phyloP scores from a whole-genome alignment of 2,797 vertebrate species.

The Clamator glandarius region DNA sequence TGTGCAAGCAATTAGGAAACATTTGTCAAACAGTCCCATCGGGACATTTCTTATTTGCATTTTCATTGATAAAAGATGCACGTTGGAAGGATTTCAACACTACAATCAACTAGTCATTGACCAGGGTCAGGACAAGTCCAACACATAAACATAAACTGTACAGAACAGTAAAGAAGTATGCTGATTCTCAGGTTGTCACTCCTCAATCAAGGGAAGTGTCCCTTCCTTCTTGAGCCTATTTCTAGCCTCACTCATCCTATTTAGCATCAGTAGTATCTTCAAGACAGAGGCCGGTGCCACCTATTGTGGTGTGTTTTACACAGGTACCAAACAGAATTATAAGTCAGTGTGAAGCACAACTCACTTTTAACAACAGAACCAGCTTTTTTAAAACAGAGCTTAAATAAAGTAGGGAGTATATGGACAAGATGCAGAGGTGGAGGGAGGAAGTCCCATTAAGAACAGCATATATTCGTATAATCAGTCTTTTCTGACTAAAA shows the following conservation, averaged over 20 bases:
- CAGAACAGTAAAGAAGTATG: not conserved
- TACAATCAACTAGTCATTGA: not conserved
- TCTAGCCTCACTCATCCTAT: not conserved
- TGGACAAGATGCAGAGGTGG: not conserved
- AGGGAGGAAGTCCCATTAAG: not conserved
- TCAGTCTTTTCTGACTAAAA: not conserved
- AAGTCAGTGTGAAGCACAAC: not conserved
- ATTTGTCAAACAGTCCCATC: not conserved
- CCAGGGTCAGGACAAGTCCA: not conserved
- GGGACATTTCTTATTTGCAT: not conserved
- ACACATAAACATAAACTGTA: no score
- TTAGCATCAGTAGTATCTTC: not conserved
- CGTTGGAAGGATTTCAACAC: not conserved
- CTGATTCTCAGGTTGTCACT: not conserved
- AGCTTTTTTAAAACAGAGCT: no score
- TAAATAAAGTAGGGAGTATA: not conserved
- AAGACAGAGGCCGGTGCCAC: not conserved
- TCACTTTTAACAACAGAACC: not conserved
- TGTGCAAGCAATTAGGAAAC: not conserved
- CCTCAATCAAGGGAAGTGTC: not conserved
- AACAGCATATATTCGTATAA: not conserved
- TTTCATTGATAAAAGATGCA: not conserved
- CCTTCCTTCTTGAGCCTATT: not conserved
- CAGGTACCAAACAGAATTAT: not conserved
- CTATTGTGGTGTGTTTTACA: not conserved